A percentile compares a stretch with the other conserved stretches of the same genome.
Evolutionary conservation across 2,113 vertebrate species (phyloP).

Genomic region (Sylvilagus bachmani): DNA sequence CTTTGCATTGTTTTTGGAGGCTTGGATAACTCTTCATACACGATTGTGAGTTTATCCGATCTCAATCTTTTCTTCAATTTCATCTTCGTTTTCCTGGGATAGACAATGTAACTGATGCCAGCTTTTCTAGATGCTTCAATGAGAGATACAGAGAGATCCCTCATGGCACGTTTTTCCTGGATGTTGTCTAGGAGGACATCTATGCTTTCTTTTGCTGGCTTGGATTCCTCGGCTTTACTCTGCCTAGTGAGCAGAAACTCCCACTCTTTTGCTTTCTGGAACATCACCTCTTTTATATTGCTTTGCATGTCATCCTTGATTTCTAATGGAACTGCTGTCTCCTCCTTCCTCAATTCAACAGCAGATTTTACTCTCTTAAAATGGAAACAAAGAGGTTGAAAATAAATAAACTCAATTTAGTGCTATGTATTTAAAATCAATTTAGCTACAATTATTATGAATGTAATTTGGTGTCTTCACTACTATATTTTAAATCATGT

Average conservation of each 20-base stretch:
- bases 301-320: constrained; percentile 83
- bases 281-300: constrained; percentile 82
- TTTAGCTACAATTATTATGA: constrained; percentile 3
- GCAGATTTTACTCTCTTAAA: constrained; percentile 74
- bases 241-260: background rate
- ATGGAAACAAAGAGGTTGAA: constrained; percentile 4
- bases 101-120: constrained; percentile 72
- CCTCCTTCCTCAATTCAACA: constrained; percentile 43
- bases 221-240: background rate
- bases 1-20: constrained; percentile 78
- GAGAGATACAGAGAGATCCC: constrained; percentile 27
- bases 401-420: constrained; percentile 25
- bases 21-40: constrained; percentile 83
- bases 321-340: background rate
- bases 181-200: background rate
- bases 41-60: constrained; percentile 65
- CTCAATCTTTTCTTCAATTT: constrained; percentile 74
- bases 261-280: constrained; percentile 75
- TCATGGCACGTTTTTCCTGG: accelerated
- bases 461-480: background rate
- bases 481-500: background rate
- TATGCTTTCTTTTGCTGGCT: background rate
- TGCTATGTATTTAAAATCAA: constrained; percentile 52
- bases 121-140: constrained; percentile 72
- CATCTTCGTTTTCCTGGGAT: constrained; percentile 72